Percentiles rank a stretch among this genome's conserved stretches.
Conservation (phyloP, 2,113 vertebrate genomes). For the Cinclus mexicanus region DNA sequence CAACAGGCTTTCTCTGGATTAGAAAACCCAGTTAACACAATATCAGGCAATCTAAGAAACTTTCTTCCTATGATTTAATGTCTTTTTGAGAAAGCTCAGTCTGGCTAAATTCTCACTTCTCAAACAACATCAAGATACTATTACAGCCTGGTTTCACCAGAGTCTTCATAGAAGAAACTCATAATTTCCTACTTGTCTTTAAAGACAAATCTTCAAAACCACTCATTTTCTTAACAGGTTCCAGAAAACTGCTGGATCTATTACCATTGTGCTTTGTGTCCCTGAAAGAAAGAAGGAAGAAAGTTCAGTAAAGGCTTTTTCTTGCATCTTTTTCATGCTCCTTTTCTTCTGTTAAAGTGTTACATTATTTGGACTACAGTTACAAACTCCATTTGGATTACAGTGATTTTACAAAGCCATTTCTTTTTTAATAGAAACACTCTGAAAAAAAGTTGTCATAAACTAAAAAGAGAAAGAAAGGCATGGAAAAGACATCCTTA, state of each 20-base stretch:
- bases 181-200: not conserved
- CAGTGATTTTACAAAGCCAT: not conserved
- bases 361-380: not conserved
- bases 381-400: not conserved
- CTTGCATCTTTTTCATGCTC: not conserved
- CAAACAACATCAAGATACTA: not conserved
- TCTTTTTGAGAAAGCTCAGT: not conserved
- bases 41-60: not conserved
- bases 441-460: not conserved
- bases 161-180: not conserved
- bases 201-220: not conserved
- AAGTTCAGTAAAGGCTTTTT: not conserved
- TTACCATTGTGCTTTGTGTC: not conserved
- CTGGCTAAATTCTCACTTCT: not conserved
- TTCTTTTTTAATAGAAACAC: not conserved
- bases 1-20: not conserved
- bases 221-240: not conserved
- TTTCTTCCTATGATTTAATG: not conserved
- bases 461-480: not conserved
- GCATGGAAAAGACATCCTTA: not conserved
- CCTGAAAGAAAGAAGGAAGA: not conserved
- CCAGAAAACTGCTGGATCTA: not conserved
- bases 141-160: not conserved
- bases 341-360: not conserved
- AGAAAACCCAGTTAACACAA: not conserved